Conservation (phyloP, 2,888 invertebrate species). For the Masnerella sp. region DNA sequence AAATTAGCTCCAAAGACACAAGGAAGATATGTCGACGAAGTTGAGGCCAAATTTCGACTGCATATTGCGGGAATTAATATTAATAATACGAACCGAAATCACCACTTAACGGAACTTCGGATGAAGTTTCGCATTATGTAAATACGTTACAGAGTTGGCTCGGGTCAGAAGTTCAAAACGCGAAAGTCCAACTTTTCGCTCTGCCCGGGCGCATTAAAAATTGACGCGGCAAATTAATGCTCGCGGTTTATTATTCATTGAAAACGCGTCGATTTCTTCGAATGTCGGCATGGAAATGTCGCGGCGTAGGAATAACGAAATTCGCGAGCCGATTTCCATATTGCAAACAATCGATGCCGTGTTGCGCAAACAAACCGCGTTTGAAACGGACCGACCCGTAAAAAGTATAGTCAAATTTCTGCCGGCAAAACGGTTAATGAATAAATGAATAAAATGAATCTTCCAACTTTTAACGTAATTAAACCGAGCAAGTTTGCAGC, state of each 20-base stretch:
- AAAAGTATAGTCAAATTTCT: constrained; percentile 1
- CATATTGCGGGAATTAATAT: constrained; percentile 37
- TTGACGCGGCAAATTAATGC: constrained; percentile 13
- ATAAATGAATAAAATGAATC: constrained; percentile 26
- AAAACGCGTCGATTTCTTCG: too few relatives aligned
- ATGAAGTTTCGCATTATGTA: constrained; percentile 39
- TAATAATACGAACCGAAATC: constrained; percentile 42
- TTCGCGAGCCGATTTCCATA: too few relatives aligned
- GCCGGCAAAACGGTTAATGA: constrained; percentile 23
- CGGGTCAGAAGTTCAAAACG: constrained; percentile 26
- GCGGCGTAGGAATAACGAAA: too few relatives aligned
- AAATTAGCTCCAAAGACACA: constrained; percentile 24
- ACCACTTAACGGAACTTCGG: constrained; percentile 28
- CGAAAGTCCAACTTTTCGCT: constrained; percentile 12
- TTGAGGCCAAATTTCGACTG: constrained; percentile 16
- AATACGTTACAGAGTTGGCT: constrained; percentile 2
- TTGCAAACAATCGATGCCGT: too few relatives aligned
- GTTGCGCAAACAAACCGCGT: not conserved
- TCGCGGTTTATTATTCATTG: too few relatives aligned
- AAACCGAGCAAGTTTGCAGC: constrained; percentile 20
- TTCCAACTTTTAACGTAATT: constrained; percentile 35
- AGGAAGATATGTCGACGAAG: constrained; percentile 3
- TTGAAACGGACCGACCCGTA: not conserved
- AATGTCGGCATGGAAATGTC: too few relatives aligned
- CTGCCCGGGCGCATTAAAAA: constrained; percentile 13